Base-by-base conservation (phyloP, 2,888 invertebrate species). In the Ormia ochracea region DNA sequence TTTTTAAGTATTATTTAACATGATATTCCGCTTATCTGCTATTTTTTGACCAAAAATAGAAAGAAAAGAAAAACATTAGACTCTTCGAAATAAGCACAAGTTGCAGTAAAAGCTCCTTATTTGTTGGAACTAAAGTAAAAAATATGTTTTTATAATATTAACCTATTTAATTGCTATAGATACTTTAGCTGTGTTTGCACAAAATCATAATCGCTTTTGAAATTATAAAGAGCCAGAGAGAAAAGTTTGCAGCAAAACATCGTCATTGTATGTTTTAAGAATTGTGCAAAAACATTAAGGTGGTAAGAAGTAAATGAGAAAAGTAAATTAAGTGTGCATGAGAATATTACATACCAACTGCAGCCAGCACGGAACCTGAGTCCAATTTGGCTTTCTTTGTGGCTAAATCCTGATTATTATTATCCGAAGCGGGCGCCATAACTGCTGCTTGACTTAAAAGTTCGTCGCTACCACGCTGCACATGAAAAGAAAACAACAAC, bases 391-490 rank as follows among this genome's bases (percentile, higher is more conserved):
- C 98, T 94, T 98, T 98, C 92, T 98, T 98, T 84, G 96, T 96
- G 89, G 97, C 98, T 87, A 93, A 93, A 91, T 94, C 94, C 89
- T 94, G 94, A 91, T 98, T 98, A 91, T 96, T 97, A 92, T 96
- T 96, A 91, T 97, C 97, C 91, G 96, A 96, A 91, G 95, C 95
- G 88, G 95, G 95, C 91, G 96, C 95, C 94, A 97, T 96, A 90
- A 97, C 96, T 92, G 95, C 95, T 91, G 95, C 95, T 92, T 96
- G 96, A 91, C 96, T 96, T 91, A 97, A 93, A 91, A 98, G 94
- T 93, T 98, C 97, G 94, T 98, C 98, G 91, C 97, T 97, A 92
- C 97, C 97, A 92, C 98, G 95, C 98, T 98, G 94, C 65, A 93
- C 63, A 83, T 65, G 80, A 59, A 59, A 43, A 68, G 17, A 72